A percentile compares a stretch with the other conserved stretches of the same genome.
These are phyloP conservation scores for Protonemura montana DNA, from an alignment of 2,888 invertebrate species.

Conservation along the genomic window DNA sequence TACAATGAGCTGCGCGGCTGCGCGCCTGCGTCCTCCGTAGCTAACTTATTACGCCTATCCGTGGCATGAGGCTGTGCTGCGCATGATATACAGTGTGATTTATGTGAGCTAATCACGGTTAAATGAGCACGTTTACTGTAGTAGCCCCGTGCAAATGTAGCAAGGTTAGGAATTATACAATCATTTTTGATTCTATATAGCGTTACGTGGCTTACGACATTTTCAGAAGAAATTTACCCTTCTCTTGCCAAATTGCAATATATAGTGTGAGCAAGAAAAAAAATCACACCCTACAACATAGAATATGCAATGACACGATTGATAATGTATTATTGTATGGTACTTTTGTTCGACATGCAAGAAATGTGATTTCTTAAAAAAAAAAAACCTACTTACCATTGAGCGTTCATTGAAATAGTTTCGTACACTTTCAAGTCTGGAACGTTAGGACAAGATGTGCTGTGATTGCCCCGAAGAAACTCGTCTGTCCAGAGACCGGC, in stretches of 20 bases:
- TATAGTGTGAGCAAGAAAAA: neutral
- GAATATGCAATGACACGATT: neutral
- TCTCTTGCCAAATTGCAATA: neutral
- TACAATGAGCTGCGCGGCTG: neutral
- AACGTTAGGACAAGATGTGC: neutral
- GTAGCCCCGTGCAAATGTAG: neutral
- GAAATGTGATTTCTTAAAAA: neutral
- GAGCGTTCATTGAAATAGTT: neutral
- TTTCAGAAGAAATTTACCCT: neutral
- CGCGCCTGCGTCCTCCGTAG: neutral
- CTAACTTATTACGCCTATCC: conserved; percentile 5
- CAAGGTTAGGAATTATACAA: neutral
- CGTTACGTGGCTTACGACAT: neutral
- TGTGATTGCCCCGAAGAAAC: neutral
- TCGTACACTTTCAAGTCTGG: neutral
- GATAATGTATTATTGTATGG: neutral
- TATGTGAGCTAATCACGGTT: conserved; percentile 31
- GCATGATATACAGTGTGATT: conserved; percentile 21
- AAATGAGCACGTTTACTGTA: conserved; percentile 26
- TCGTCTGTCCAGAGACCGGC: neutral
- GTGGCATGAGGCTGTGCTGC: neutral
- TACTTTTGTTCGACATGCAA: neutral
- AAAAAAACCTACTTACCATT: neutral
- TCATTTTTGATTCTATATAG: neutral
- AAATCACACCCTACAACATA: neutral